Percentiles rank a stretch among this genome's conserved stretches.
Conservation (phyloP, 2,888 invertebrate genomes). For the Morinoia aosen region DNA sequence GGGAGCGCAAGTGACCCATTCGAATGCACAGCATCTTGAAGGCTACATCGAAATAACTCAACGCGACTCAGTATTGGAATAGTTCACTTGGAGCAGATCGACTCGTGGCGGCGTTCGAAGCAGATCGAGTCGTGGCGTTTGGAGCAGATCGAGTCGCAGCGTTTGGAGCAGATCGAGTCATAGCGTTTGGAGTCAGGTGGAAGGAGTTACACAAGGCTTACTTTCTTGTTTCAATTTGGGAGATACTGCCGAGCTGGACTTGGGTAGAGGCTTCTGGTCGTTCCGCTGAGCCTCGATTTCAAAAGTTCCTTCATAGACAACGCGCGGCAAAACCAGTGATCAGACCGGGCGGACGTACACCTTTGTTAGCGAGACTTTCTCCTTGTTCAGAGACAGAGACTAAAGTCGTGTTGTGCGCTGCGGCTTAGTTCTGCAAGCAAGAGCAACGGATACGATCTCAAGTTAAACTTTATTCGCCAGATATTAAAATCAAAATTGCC, state of each 20-base stretch:
- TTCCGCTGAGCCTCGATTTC: constrained; percentile 46
- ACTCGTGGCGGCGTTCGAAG: no score
- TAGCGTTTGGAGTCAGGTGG: constrained; percentile 39
- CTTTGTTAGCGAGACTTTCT: background rate
- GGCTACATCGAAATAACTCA: background rate
- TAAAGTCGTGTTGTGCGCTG: background rate
- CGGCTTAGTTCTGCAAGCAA: background rate
- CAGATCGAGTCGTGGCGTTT: no score
- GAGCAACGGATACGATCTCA: background rate
- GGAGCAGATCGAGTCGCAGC: background rate
- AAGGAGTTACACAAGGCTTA: constrained; percentile 36
- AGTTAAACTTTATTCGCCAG: background rate
- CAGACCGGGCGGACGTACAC: constrained; percentile 5
- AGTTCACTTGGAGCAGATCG: background rate
- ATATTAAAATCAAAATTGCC: background rate
- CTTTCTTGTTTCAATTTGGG: constrained; percentile 51
- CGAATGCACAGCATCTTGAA: background rate
- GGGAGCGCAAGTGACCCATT: background rate
- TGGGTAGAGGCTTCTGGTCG: constrained; percentile 39
- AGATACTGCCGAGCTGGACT: constrained; percentile 47
- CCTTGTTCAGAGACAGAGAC: background rate
- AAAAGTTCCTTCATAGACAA: constrained; percentile 53
- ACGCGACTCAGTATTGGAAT: background rate
- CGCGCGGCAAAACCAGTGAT: constrained; percentile 23
- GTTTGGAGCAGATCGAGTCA: background rate